A percentile compares a stretch with the other conserved stretches of the same genome.
Conservation (phyloP, 2,113 vertebrate genomes). For the Epinephelus moara region DNA sequence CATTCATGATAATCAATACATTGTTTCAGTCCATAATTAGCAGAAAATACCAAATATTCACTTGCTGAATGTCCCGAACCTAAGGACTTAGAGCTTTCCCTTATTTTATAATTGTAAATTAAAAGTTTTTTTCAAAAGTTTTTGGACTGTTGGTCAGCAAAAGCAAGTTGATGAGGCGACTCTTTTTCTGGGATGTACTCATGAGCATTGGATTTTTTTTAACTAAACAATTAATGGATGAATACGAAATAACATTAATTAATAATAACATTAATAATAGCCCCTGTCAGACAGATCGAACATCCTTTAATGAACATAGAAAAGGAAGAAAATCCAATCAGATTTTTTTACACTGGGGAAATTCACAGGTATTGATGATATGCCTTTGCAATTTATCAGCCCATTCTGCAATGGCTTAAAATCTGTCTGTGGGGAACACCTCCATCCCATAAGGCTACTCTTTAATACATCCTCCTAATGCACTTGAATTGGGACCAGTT, state of each 20-base stretch:
- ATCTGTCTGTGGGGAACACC: background rate
- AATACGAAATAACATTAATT: conserved; percentile 14
- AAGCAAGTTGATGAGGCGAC: background rate
- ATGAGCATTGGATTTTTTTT: background rate
- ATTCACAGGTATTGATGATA: conserved; percentile 40
- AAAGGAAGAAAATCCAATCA: conserved; percentile 10
- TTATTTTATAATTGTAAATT: background rate
- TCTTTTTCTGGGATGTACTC: background rate
- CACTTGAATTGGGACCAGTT: background rate
- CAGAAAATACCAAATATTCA: background rate
- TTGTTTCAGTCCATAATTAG: background rate
- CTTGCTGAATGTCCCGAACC: background rate
- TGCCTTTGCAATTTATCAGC: background rate
- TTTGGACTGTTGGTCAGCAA: background rate
- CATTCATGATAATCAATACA: background rate
- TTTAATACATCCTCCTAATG: background rate
- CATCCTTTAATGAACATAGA: conserved; percentile 17
- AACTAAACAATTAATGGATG: conserved; percentile 12
- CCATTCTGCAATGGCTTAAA: background rate
- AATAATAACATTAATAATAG: conserved; percentile 15
- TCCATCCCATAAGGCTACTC: background rate
- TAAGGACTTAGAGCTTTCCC: background rate
- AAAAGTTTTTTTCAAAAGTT: background rate
- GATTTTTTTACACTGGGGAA: conserved; percentile 30
- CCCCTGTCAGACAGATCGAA: background rate